phyloP scores from a whole-genome alignment of 1,140 invertebrate species.

The Pseudomyrmex pallidus region DNA sequence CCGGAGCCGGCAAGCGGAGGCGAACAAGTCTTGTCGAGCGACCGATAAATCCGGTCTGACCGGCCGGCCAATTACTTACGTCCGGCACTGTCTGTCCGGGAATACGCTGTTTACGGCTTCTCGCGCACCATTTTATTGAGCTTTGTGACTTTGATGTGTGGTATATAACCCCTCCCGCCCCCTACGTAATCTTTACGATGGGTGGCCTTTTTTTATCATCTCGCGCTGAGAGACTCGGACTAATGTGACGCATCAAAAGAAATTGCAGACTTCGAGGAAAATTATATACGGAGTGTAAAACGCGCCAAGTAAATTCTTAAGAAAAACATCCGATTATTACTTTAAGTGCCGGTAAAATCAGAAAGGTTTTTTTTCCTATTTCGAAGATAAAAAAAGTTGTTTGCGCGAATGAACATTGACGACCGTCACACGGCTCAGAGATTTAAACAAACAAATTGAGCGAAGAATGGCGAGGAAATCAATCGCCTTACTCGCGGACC shows the following conservation, averaged over 20 bases:
- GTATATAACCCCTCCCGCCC: background rate
- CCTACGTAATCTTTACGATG: constrained; percentile 1
- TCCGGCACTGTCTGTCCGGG: constrained; percentile 6
- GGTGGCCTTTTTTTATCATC: background rate
- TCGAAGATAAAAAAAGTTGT: no score
- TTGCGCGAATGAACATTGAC: background rate
- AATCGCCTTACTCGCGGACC: background rate
- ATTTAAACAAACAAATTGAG: constrained; percentile 21
- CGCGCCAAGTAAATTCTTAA: no score
- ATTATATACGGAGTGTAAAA: no score
- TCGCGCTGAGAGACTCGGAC: background rate
- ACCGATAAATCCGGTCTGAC: constrained; percentile 54
- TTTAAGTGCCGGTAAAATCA: no score
- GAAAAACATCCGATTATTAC: no score
- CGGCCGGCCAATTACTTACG: constrained; percentile 64
- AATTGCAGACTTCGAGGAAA: no score
- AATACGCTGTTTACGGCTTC: constrained; percentile 4
- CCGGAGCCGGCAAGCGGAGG: background rate
- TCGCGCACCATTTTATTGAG: constrained; percentile 17
- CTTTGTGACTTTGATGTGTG: background rate
- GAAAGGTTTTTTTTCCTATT: no score
- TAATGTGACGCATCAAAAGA: background rate
- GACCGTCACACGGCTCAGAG: background rate
- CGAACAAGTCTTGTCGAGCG: constrained; percentile 25
- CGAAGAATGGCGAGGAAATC: constrained; percentile 7